Percentiles rank a stretch among this genome's conserved stretches.
Conservation (phyloP, 2,113 vertebrate species). For the Zosterops pallidus region DNA sequence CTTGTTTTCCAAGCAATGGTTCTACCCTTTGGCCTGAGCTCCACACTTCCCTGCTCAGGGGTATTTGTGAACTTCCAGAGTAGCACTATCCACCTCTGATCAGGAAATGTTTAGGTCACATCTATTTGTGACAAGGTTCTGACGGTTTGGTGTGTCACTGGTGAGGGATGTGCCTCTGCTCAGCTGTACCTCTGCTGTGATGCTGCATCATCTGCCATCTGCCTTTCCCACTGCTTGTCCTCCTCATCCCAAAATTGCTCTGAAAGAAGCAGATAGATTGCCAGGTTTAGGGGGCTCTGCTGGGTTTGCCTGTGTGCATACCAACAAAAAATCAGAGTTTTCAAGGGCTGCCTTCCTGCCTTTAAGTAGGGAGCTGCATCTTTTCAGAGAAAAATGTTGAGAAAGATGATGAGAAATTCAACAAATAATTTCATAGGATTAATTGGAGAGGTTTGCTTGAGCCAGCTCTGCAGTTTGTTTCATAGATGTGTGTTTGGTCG, state of each 20-base stretch:
- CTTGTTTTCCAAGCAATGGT: background rate
- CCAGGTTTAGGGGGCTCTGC: background rate
- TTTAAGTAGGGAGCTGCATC: background rate
- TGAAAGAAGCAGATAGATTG: background rate
- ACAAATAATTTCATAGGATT: background rate
- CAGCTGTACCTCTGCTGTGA: background rate
- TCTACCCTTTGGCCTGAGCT: background rate
- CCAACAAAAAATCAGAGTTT: background rate
- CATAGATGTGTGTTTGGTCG: background rate
- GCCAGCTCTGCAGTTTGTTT: background rate
- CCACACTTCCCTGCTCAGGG: accelerated
- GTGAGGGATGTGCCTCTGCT: background rate
- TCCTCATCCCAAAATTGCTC: background rate
- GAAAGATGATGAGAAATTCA: background rate
- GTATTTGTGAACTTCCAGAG: background rate
- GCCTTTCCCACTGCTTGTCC: background rate
- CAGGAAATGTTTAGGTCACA: background rate
- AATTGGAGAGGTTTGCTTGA: background rate
- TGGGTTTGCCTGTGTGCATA: background rate
- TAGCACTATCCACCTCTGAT: background rate
- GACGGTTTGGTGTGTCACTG: background rate
- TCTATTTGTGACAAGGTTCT: background rate
- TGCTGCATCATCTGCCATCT: background rate
- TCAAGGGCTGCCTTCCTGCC: background rate
- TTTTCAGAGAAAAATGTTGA: background rate